A percentile compares a stretch with the other conserved stretches of the same genome.
Evolutionary conservation across 2,797 vertebrate species (phyloP).

Genomic region (Catamblyrhynchus diadema): DNA sequence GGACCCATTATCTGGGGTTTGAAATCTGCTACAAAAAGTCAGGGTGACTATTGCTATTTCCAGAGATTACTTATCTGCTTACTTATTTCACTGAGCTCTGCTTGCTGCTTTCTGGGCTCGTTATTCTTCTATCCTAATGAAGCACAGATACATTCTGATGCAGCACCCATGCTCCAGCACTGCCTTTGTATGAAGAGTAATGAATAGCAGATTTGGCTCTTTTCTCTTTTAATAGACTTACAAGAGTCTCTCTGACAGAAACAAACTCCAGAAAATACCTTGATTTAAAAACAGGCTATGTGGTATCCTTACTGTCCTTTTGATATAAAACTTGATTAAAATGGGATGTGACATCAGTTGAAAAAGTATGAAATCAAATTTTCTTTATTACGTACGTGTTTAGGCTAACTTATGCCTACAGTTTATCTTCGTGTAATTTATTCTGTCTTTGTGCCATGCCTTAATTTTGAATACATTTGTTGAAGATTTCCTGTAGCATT

Average conservation of each 20-base stretch:
- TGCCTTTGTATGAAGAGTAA: background rate
- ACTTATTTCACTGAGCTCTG: background rate
- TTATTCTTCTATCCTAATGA: background rate
- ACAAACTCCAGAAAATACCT: slow-evolving; percentile 66
- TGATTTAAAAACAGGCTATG: slow-evolving; percentile 38
- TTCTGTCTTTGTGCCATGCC: slow-evolving; percentile 71
- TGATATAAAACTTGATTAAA: slow-evolving; percentile 72
- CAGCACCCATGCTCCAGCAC: background rate
- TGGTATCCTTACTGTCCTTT: slow-evolving; percentile 62
- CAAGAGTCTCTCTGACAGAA: slow-evolving; percentile 56
- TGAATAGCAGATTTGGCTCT: slow-evolving; percentile 32
- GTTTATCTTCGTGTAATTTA: slow-evolving; percentile 70
- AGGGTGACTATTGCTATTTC: background rate
- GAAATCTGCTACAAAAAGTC: background rate
- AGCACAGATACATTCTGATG: background rate
- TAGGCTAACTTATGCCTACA: slow-evolving; percentile 47
- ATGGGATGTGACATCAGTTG: slow-evolving; percentile 65
- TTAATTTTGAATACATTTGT: slow-evolving; percentile 77
- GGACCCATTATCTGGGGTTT: background rate
- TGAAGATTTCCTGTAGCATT: slow-evolving; percentile 77
- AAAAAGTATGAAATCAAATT: slow-evolving; percentile 70
- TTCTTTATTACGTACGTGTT: slow-evolving; percentile 64
- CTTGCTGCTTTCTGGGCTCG: background rate
- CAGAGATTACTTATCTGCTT: background rate
- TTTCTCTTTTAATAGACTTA: background rate